phyloP scores from a whole-genome alignment of 92 coral and sea anemone genomes.

The Muricea muricata region DNA sequence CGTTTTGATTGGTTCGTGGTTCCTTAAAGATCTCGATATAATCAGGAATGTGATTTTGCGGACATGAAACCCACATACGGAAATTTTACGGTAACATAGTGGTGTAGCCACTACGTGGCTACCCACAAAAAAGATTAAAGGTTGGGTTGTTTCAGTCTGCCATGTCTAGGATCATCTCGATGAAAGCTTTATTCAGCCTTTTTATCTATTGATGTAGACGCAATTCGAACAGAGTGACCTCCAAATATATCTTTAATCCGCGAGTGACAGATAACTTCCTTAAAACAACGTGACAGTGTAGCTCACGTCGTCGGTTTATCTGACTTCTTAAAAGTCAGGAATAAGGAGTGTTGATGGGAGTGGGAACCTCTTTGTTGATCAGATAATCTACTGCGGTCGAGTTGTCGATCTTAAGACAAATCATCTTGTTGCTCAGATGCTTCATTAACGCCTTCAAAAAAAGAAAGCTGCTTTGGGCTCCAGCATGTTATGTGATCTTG shows the following conservation, averaged over 20 bases:
- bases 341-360: constrained; percentile 11
- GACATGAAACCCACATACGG: too few relatives aligned
- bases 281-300: constrained; percentile 39
- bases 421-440: too few relatives aligned
- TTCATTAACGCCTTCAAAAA: too few relatives aligned
- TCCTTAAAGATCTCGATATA: too few relatives aligned
- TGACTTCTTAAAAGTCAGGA: constrained; percentile 23
- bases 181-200: constrained; percentile 39
- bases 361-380: too few relatives aligned
- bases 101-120: constrained; percentile 5
- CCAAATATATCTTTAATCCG: constrained; percentile 28
- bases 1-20: too few relatives aligned
- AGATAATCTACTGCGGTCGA: too few relatives aligned
- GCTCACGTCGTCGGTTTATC: constrained; percentile 29
- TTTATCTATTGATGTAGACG: constrained; percentile 38
- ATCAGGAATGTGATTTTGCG: too few relatives aligned
- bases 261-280: constrained; percentile 29
- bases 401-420: too few relatives aligned
- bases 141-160: constrained; percentile 49
- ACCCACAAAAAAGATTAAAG: constrained; percentile 10
- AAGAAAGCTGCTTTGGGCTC: too few relatives aligned
- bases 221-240: constrained; percentile 52
- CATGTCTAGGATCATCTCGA: constrained; percentile 31
- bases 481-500: too few relatives aligned
- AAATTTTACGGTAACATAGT: not conserved